A percentile compares a stretch with the other conserved stretches of the same genome.
phyloP scores from a whole-genome alignment of 2,888 invertebrate genomes.

The Clanis bilineata region DNA sequence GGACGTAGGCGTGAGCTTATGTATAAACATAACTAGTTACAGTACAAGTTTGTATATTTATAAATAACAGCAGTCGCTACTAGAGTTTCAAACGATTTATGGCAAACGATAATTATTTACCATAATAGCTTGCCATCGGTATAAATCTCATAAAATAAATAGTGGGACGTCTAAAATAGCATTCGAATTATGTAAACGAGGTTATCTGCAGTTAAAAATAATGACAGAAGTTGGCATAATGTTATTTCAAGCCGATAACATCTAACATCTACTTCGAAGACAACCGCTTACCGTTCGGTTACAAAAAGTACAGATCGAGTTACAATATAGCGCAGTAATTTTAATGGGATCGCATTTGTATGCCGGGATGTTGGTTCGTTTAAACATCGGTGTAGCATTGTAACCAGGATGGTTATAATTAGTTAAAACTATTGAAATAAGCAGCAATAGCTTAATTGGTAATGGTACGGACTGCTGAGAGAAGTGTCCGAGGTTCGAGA shows the following conservation, averaged over 20 bases:
- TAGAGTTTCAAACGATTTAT: neutral
- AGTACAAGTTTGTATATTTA: no score
- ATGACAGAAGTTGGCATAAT: slow-evolving; percentile 25
- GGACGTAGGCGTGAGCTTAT: no score
- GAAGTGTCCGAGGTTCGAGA: no score
- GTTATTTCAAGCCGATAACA: slow-evolving; percentile 44
- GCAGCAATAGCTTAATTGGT: no score
- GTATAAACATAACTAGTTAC: no score
- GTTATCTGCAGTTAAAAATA: slow-evolving; percentile 18
- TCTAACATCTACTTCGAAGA: slow-evolving; percentile 37
- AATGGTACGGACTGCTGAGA: no score
- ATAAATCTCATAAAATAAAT: neutral
- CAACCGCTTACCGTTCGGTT: slow-evolving; percentile 29
- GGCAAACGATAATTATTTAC: neutral
- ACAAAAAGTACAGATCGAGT: slow-evolving; percentile 40
- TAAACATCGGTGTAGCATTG: neutral
- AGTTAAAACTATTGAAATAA: neutral
- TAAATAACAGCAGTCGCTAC: neutral
- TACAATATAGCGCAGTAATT: slow-evolving; percentile 38
- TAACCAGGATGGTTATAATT: neutral
- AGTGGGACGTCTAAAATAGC: neutral
- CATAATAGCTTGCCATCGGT: neutral
- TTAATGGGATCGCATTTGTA: slow-evolving; percentile 37
- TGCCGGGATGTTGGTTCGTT: neutral
- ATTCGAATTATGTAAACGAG: slow-evolving; percentile 21